Evolutionary conservation across 2,113 vertebrate genomes (phyloP).

Genomic region (Ondatra zibethicus): DNA sequence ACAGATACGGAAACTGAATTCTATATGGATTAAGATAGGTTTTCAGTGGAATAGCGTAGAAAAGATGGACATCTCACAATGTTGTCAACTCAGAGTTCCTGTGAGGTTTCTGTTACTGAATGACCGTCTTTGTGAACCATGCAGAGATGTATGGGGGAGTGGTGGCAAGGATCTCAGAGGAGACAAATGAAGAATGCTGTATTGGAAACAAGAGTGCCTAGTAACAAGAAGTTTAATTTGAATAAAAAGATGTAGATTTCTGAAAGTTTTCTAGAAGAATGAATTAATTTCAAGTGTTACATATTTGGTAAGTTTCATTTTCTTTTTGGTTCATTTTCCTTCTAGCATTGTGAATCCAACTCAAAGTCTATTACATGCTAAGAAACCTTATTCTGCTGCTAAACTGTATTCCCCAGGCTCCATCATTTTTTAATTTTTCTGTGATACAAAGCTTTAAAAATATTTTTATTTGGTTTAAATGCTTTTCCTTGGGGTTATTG

Average conservation of each 20-base stretch:
- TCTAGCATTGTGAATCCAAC: neutral
- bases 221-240: slow-evolving; percentile 11
- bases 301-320: neutral
- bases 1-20: neutral
- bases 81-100: neutral
- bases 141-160: neutral
- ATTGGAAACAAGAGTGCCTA: neutral
- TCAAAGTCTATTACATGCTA: neutral
- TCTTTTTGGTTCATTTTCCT: neutral
- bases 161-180: neutral
- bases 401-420: neutral
- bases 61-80: neutral
- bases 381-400: neutral
- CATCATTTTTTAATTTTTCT: neutral
- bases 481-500: neutral
- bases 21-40: neutral
- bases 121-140: neutral
- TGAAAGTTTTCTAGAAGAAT: slow-evolving; percentile 13
- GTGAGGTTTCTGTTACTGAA: neutral
- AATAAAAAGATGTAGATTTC: neutral
- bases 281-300: slow-evolving; percentile 17
- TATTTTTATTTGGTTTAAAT: neutral
- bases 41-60: neutral
- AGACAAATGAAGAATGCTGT: neutral
- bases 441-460: neutral